Percentiles rank a stretch among this genome's conserved stretches.
These are phyloP conservation scores for Cochlearius cochlearius DNA, from an alignment of 2,113 vertebrate species.

Conservation along the genomic window DNA sequence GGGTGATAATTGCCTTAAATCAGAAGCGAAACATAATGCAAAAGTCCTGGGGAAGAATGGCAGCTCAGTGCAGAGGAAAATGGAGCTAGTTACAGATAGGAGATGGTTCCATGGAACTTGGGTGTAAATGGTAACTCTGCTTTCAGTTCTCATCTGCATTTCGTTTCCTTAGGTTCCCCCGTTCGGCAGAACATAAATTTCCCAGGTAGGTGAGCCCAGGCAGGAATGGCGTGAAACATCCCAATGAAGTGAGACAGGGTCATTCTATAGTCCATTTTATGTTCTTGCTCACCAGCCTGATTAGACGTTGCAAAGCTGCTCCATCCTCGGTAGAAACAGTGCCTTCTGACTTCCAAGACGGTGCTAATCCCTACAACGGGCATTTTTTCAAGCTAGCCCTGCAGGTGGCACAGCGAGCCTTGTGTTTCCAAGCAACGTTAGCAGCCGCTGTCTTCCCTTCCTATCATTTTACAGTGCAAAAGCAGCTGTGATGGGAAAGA, in stretches of 20 bases:
- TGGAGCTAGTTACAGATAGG: not conserved
- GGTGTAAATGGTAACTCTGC: not conserved
- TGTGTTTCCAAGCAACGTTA: not conserved
- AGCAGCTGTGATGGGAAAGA: not conserved
- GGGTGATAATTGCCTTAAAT: not conserved
- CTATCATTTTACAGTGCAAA: not conserved
- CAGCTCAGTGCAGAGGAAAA: not conserved
- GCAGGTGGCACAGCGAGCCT: slow-evolving; percentile 71
- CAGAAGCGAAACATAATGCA: not conserved
- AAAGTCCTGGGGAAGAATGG: not conserved
- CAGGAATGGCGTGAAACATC: not conserved
- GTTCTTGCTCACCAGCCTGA: not conserved
- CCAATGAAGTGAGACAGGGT: not conserved
- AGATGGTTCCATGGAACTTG: not conserved
- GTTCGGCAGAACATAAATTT: not conserved
- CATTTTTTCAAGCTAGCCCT: slow-evolving; percentile 53
- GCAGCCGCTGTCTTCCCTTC: not conserved
- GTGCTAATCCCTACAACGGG: not conserved
- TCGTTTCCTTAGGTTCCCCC: not conserved
- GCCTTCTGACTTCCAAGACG: not conserved
- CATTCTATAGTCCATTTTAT: not conserved
- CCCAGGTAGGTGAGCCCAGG: not conserved
- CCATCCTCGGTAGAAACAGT: not conserved
- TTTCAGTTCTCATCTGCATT: not conserved
- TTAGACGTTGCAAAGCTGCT: not conserved